Evolutionary conservation across 2,113 vertebrate genomes (phyloP), one percentile per base, ranked within the genome.

Genomic region (Aphyosemion australe): DNA sequence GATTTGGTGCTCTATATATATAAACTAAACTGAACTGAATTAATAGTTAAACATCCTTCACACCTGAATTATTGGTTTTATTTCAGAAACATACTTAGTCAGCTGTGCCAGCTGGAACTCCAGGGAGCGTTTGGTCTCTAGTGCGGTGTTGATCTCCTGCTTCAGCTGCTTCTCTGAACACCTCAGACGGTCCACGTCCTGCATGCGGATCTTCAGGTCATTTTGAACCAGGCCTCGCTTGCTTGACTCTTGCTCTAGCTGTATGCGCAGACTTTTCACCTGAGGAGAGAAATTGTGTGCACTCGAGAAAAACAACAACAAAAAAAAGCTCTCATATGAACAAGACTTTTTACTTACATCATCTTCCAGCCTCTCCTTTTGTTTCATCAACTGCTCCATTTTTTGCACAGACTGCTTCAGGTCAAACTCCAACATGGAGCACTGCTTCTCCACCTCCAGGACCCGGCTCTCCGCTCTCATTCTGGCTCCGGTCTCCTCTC

Each of bases 381-480:
- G 96, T 88, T 96, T 94, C 92, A 92, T 91, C 84, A 99, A 90
- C 85, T 98, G 97, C 77, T 99, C 96, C 56, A 97, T 91, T 85
- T 98, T 98, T 91, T 99, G 97, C 80, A 96, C 94, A 37, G 95
- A 97, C 75, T 99, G 96, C 79, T 98, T 98, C 57, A 99, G 92
- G 90, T 99, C 97, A 9, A 99, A 97, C 80, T 99, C 97, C 57
- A 98, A 86, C 96, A 98, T 98, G 8, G 96, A 98, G 88, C 96
- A 98, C 80, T 97, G 96, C 82, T 99, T 99, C 88, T 99, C 97
- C 69, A 95, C 93, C 83, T 99, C 96, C 89, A 99, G 95, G 75
- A 96, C 91, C 59, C 91, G 82, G 86, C 95, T 95, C 91, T 99
- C 97, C 12, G 95, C 96, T 70, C 95, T 94, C 90, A 96, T 95